These are phyloP conservation scores for Pogonophryne albipinna DNA, from an alignment of 2,797 vertebrate species.

Conservation along the genomic window DNA sequence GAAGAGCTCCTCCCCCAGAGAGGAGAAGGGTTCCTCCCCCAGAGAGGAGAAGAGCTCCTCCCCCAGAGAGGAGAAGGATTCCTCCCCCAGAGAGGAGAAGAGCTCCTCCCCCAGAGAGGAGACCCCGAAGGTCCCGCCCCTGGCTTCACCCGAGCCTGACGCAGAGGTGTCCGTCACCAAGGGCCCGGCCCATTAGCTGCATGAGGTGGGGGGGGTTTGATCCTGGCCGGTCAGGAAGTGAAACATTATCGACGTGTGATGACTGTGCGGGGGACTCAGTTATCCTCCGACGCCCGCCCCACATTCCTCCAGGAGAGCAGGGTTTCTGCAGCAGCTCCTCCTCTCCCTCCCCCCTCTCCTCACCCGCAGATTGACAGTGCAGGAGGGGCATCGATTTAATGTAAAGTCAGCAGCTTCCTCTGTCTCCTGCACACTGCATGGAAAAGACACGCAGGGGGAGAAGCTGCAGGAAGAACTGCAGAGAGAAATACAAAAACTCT, in stretches of 20 bases:
- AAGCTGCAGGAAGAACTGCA: conserved; percentile 41
- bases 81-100: conserved; percentile 46
- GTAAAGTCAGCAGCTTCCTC: conserved; percentile 66
- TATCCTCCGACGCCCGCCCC: conserved; percentile 38
- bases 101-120: conserved; percentile 59
- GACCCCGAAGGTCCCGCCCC: conserved; percentile 58
- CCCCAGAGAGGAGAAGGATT: conserved; percentile 3
- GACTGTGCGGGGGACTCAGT: conserved; percentile 53
- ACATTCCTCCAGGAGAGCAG: conserved; percentile 52
- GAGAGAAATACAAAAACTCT: conserved; percentile 24
- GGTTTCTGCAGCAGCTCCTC: conserved; percentile 48
- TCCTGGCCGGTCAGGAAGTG: conserved; percentile 52
- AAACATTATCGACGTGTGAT: conserved; percentile 67
- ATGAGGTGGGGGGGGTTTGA: conserved; percentile 42
- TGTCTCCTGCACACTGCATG: conserved; percentile 75
- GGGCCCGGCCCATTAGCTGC: conserved; percentile 78
- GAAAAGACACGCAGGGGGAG: conserved; percentile 55
- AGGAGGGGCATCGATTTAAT: conserved; percentile 57
- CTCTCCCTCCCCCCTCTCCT: conserved; percentile 37
- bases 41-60: conserved; percentile 62
- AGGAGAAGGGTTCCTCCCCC: too few species aligned
- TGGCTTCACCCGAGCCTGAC: conserved; percentile 78
- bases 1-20: conserved; percentile 58
- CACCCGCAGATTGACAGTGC: conserved; percentile 52
- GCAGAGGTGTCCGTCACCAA: conserved; percentile 72